Evolutionary conservation across 2,888 invertebrate species (phyloP).

Genomic region (Autographa gamma): DNA sequence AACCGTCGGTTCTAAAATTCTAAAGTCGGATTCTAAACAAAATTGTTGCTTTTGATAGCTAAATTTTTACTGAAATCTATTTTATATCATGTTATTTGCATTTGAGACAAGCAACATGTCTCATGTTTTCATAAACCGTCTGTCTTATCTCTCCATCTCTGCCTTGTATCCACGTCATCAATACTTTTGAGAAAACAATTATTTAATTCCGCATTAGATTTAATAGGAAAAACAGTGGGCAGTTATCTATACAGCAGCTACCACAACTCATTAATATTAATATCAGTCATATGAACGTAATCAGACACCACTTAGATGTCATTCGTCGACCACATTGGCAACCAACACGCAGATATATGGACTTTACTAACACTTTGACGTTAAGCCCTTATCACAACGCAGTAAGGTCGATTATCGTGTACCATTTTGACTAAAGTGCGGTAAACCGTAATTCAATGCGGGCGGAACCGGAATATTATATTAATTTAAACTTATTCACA

Average conservation of each 20-base stretch:
- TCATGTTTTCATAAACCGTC: background rate
- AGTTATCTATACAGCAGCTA: background rate
- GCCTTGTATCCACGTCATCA: background rate
- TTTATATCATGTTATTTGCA: too few relatives aligned
- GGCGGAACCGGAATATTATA: conserved; percentile 29
- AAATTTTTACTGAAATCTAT: too few relatives aligned
- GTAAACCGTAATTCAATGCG: conserved; percentile 28
- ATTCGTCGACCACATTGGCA: conserved; percentile 27
- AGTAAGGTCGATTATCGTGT: background rate
- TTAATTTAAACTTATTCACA: conserved; percentile 20
- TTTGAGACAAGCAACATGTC: too few relatives aligned
- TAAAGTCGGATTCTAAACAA: too few relatives aligned
- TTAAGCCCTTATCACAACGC: background rate
- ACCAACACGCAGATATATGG: conserved; percentile 14
- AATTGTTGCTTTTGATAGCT: too few relatives aligned
- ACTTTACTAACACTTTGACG: background rate
- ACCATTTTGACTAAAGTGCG: background rate
- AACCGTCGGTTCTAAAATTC: too few relatives aligned
- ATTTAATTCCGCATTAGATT: background rate
- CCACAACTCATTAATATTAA: background rate
- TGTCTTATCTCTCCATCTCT: background rate
- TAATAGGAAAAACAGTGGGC: background rate
- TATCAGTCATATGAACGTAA: background rate
- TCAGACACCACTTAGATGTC: conserved; percentile 26
- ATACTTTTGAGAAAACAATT: background rate